phyloP scores from a whole-genome alignment of 2,888 invertebrate species.

The Xestia xanthographa region DNA sequence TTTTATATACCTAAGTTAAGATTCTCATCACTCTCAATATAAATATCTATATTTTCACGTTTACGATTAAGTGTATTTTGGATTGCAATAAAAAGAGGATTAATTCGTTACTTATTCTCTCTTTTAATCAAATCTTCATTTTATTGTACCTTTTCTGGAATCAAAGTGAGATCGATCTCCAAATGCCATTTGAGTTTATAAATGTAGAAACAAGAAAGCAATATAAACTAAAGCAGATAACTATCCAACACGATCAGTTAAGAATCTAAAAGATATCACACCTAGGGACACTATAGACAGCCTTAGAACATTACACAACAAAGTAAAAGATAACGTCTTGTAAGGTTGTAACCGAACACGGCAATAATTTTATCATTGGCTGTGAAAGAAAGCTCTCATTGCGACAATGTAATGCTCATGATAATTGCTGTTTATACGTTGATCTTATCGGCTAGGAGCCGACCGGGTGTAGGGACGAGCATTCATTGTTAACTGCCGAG shows the following conservation, averaged over 20 bases:
- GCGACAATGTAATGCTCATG: conserved; percentile 54
- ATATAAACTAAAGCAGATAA: conserved; percentile 7
- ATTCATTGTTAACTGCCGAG: conserved; percentile 5
- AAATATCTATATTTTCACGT: not conserved
- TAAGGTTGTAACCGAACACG: conserved; percentile 23
- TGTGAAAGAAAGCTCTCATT: conserved; percentile 42
- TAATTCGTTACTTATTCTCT: not conserved
- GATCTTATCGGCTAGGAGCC: conserved; percentile 30
- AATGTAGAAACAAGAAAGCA: conserved; percentile 11
- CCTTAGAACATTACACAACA: conserved; percentile 26
- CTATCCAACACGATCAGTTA: conserved; percentile 29
- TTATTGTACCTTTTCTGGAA: not conserved
- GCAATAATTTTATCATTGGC: conserved; percentile 48
- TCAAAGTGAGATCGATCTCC: not conserved
- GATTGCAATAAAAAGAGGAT: not conserved
- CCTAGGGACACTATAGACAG: conserved; percentile 15
- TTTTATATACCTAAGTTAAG: not conserved
- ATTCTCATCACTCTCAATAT: too few species aligned
- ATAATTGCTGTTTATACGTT: conserved; percentile 46
- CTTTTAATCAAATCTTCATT: not conserved
- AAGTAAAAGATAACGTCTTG: conserved; percentile 40
- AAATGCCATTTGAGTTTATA: not conserved
- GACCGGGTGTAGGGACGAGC: not conserved
- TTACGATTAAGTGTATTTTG: not conserved
- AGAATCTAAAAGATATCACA: conserved; percentile 32